Evolutionary conservation across 2,888 invertebrate genomes (phyloP), one percentile per base, ranked within the genome.

Genomic region (Cosmia pyralina): DNA sequence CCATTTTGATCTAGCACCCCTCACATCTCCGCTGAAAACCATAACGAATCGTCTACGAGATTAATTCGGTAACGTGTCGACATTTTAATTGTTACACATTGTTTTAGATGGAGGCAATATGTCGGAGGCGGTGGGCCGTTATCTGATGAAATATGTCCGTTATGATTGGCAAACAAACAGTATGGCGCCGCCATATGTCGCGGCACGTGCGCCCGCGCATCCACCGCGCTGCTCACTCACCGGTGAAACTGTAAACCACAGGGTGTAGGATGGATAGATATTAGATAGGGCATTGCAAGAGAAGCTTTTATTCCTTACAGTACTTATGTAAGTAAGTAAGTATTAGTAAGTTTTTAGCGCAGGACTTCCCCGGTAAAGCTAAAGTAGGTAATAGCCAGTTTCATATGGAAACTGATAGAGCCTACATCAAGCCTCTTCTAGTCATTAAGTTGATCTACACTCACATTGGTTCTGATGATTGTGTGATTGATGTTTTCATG

Each of bases 131-230:
- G 92, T 84, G 90, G 90, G 93, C 96, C 95, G 96, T 96, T 96
- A 96, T 95, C 95, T 94, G 96, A 96, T 96, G 96, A 96, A 94
- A 94, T 95, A 96, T 96, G 95, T 96, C 96, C 96, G 96, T 96
- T 96, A 96, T 96, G 96, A 96, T 96, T 96, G 96, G 95, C 96
- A 93, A 96, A 95, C 96, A 96, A 96, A 96, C 96, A 96, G 95
- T 96, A 96, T 96, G 96, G 95, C 95, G 93, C 89, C 87, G 92
- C 96, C 96, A 96, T 94, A 96, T 96, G 96, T 91, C 94, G 96
- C 92, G 96, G 96, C 96, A 96, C 96, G 96, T 95, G 96, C 82
- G 82, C 72, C 70, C 85, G 94, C 94, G 96, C 95, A 93, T 94
- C 95, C 90, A 87, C 60, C 89, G 90, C 90, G 89, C 90, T 94